phyloP scores from a whole-genome alignment of 2,797 vertebrate species.

The Babyrousa celebensis region DNA sequence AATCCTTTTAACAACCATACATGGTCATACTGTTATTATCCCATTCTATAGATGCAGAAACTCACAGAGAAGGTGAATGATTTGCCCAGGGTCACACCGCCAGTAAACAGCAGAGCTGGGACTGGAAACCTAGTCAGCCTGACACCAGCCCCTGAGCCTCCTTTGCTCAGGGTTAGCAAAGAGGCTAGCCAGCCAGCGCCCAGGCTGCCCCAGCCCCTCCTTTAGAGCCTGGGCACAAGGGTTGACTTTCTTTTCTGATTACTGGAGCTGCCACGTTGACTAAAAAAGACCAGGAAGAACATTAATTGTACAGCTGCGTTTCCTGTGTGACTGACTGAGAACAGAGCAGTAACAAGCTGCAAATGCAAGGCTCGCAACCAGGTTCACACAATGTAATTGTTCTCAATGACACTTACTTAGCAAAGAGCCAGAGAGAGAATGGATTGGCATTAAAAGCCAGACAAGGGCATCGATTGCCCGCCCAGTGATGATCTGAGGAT shows the following conservation, averaged over 20 bases:
- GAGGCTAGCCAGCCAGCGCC: neutral
- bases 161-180: neutral
- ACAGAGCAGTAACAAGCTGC: conserved; percentile 28
- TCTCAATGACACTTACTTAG: conserved; percentile 77
- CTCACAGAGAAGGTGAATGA: conserved; percentile 5
- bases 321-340: conserved; percentile 45
- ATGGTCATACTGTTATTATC: neutral
- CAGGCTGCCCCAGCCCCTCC: neutral
- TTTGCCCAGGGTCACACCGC: conserved; percentile 10
- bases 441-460: conserved; percentile 76
- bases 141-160: neutral
- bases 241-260: conserved; percentile 40
- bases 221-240: neutral
- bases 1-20: neutral
- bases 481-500: conserved; percentile 66
- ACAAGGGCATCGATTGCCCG: conserved; percentile 11
- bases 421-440: conserved; percentile 78
- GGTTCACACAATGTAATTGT: conserved; percentile 61
- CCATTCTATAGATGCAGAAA: neutral
- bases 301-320: neutral
- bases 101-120: neutral
- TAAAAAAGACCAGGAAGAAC: conserved; percentile 56
- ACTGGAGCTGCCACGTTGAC: neutral
- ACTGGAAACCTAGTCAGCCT: neutral
- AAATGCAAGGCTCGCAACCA: conserved; percentile 54